These are phyloP conservation scores for Zhengitettix transpicula DNA, from an alignment of 2,888 invertebrate species.

Conservation along the genomic window DNA sequence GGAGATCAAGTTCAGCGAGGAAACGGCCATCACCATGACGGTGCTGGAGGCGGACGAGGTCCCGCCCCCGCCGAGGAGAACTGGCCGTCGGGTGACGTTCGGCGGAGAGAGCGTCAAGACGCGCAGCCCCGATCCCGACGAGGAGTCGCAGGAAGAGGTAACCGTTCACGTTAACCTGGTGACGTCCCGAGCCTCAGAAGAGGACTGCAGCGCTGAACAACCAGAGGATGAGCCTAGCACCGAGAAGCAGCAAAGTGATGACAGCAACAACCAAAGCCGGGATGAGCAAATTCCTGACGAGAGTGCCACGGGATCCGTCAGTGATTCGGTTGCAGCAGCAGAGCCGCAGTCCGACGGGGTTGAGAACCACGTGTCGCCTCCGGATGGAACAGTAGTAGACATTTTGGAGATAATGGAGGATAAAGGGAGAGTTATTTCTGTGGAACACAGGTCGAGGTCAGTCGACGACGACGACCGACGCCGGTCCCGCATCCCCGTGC, in stretches of 20 bases:
- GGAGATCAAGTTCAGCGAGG: slow-evolving; percentile 64
- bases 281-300: neutral
- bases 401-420: too few species aligned
- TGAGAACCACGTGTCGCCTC: too few species aligned
- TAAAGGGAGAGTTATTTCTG: too few species aligned
- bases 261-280: neutral
- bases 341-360: neutral
- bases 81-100: slow-evolving; percentile 47
- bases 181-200: neutral
- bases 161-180: neutral
- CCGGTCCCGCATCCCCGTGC: neutral
- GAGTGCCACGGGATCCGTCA: neutral
- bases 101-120: slow-evolving; percentile 78
- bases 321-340: neutral
- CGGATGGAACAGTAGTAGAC: too few species aligned
- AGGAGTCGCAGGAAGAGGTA: slow-evolving; percentile 2
- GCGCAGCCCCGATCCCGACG: slow-evolving; percentile 63
- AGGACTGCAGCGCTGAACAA: neutral
- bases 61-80: too few species aligned
- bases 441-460: neutral
- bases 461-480: neutral
- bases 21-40: slow-evolving; percentile 69
- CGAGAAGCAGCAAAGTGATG: neutral
- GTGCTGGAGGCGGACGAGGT: slow-evolving; percentile 48
- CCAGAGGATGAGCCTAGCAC: neutral